phyloP scores from a whole-genome alignment of 2,888 invertebrate genomes.

The Stenolophus ochropezus region DNA sequence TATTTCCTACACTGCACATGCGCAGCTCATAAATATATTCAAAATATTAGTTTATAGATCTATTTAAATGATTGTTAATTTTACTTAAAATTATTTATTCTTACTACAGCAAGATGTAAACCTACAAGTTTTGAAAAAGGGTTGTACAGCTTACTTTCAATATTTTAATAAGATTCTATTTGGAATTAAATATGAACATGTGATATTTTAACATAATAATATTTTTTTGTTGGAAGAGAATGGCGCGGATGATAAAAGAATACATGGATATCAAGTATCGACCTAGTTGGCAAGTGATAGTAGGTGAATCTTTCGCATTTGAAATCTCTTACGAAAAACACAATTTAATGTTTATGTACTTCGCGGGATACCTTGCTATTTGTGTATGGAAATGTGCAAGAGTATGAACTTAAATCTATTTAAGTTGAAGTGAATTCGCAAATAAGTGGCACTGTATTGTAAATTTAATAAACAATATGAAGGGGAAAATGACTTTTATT shows the following conservation, averaged over 20 bases:
- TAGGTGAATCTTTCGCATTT: constrained; percentile 96
- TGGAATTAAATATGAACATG: background rate
- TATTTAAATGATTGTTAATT: too few relatives aligned
- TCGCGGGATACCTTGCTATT: constrained; percentile 92
- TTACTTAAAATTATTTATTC: too few relatives aligned
- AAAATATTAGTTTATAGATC: too few relatives aligned
- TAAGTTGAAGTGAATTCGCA: too few relatives aligned
- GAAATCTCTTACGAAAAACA: constrained; percentile 94
- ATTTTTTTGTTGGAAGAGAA: constrained; percentile 76
- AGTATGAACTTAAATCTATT: background rate
- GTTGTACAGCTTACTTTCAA: too few relatives aligned
- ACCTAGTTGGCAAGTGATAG: constrained; percentile 94
- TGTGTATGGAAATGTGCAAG: constrained; percentile 88
- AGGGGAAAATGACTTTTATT: background rate
- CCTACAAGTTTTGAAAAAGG: too few relatives aligned
- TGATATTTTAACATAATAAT: background rate
- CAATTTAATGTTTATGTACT: constrained; percentile 90
- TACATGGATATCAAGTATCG: constrained; percentile 97
- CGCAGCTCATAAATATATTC: too few relatives aligned
- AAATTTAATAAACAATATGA: background rate
- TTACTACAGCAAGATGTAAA: too few relatives aligned
- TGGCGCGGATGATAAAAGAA: constrained; percentile 96
- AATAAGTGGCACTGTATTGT: too few relatives aligned
- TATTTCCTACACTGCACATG: too few relatives aligned
- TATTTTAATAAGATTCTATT: too few relatives aligned